phyloP scores from a whole-genome alignment of 2,888 invertebrate genomes.

The Microdon myrmicae region DNA sequence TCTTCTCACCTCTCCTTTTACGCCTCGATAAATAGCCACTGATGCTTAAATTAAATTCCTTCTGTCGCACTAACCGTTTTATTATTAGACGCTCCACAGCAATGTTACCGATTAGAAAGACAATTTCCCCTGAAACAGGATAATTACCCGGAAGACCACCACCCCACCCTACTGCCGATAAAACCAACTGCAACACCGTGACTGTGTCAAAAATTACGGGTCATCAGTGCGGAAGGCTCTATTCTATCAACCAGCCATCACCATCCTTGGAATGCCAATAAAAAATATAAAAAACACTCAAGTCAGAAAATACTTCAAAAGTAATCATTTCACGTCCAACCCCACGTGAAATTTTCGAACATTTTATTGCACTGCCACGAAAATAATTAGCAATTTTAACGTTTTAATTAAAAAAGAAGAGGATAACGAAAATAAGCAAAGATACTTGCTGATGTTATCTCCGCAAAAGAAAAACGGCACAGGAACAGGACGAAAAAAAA shows the following conservation, averaged over 20 bases:
- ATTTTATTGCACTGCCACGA: constrained; percentile 50
- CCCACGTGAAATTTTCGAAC: constrained; percentile 19
- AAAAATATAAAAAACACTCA: too few species aligned
- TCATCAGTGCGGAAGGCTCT: constrained; percentile 48
- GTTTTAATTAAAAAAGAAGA: constrained; percentile 59
- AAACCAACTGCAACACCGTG: constrained; percentile 17
- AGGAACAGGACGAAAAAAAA: constrained; percentile 27
- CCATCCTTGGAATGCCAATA: constrained; percentile 26
- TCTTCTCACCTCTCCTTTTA: constrained; percentile 47
- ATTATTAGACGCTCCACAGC: constrained; percentile 36
- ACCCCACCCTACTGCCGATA: constrained; percentile 6
- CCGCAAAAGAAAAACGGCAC: too few species aligned
- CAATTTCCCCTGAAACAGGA: constrained; percentile 35
- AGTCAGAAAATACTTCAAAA: constrained; percentile 30
- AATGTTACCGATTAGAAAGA: constrained; percentile 34
- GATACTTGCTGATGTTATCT: constrained; percentile 46
- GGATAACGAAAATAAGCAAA: constrained; percentile 55
- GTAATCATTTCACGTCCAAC: constrained; percentile 19
- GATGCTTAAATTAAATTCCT: constrained; percentile 52
- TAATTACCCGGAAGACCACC: constrained; percentile 31
- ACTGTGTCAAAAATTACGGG: constrained; percentile 50
- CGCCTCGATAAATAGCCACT: constrained; percentile 51
- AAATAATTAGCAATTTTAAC: constrained; percentile 61
- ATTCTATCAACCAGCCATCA: constrained; percentile 14
- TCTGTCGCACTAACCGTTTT: constrained; percentile 52